Evolutionary conservation across 2,888 invertebrate species (phyloP), one percentile per base, ranked within the genome.

Genomic region (Eustalomyia histrio): DNA sequence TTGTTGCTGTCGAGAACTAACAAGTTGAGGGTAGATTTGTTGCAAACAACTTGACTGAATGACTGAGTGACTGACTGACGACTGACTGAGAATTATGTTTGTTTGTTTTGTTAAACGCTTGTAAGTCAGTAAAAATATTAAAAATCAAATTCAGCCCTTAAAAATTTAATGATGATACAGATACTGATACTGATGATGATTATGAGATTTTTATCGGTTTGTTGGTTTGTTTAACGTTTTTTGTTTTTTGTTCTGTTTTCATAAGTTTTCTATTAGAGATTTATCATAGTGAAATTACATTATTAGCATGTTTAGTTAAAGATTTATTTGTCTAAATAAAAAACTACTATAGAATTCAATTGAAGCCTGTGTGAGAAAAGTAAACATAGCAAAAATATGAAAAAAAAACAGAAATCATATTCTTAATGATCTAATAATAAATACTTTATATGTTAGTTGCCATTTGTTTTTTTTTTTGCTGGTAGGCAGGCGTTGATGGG

Each of bases 311-410:
- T 80, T 73, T 69, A 61, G 64, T 74, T 67, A 68, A 43, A 35
- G 78, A 67, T 78, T 81, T 65, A 71, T 74, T 81, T 78, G 71
- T 61, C 61, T 64, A 78, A 81, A 78, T 74, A 71, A 43, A 10
- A 71, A 65, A 69, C 18, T 43, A 55, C 33, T 17, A 14, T 7
- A 5, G 12, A 29, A 52, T 52, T 57, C 21, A 63, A 17, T 21
- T 39, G 39, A 39, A 14, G n/a, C n/a, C 24, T 16, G 33, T 53
- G 74, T 81, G 81, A 74, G 81, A 81, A 81, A 81, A 67, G 81
- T 58, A 81, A 81, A 81, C 61, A 80, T 33, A 24, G 35, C 60
- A 61, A 53, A 43, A 43, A 21, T 52, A 60, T 67, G 8, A 5
- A 29, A 64, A 24, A 29, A 64, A n/a, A n/a, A n/a, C 16, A 12